These are phyloP conservation scores for Heliocidaris tuberculata DNA, from an alignment of 35 echinoderm and acorn worm species.

Conservation along the genomic window DNA sequence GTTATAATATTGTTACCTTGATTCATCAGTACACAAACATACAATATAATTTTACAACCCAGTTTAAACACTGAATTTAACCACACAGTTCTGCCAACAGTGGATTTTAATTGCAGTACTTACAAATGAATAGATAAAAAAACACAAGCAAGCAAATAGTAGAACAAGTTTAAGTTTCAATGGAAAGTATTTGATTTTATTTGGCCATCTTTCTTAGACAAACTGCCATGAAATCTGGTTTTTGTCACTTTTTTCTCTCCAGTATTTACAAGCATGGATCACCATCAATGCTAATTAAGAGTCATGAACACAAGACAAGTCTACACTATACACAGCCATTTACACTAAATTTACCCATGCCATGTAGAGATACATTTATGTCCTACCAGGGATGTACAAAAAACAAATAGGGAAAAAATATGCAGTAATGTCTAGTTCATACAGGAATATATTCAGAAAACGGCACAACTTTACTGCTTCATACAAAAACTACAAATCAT, in stretches of 20 bases:
- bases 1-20: too few species aligned
- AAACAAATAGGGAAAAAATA: slow-evolving; percentile 39
- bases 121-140: slow-evolving; percentile 8
- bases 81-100: slow-evolving; percentile 42
- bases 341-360: slow-evolving; percentile 43
- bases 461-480: slow-evolving; percentile 47
- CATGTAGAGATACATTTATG: slow-evolving; percentile 8
- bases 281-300: slow-evolving; percentile 28
- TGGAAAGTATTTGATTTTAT: slow-evolving; percentile 54
- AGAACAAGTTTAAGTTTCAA: slow-evolving; percentile 39
- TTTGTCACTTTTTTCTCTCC: slow-evolving; percentile 29
- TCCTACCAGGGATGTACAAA: slow-evolving; percentile 22
- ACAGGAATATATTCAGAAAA: slow-evolving; percentile 56
- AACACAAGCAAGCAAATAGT: slow-evolving; percentile 2
- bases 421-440: slow-evolving; percentile 45
- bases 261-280: slow-evolving; percentile 51
- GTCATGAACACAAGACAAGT: slow-evolving; percentile 40
- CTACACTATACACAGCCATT: slow-evolving; percentile 55
- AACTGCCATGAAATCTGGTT: slow-evolving; percentile 51
- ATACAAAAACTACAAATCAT: slow-evolving; percentile 52
- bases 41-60: neutral
- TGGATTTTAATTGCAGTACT: slow-evolving; percentile 50
- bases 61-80: neutral
- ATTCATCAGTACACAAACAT: too few species aligned
- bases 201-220: slow-evolving; percentile 48